These are phyloP conservation scores for Pyrrhosoma nymphula DNA, from an alignment of 2,888 invertebrate genomes.

Conservation along the genomic window DNA sequence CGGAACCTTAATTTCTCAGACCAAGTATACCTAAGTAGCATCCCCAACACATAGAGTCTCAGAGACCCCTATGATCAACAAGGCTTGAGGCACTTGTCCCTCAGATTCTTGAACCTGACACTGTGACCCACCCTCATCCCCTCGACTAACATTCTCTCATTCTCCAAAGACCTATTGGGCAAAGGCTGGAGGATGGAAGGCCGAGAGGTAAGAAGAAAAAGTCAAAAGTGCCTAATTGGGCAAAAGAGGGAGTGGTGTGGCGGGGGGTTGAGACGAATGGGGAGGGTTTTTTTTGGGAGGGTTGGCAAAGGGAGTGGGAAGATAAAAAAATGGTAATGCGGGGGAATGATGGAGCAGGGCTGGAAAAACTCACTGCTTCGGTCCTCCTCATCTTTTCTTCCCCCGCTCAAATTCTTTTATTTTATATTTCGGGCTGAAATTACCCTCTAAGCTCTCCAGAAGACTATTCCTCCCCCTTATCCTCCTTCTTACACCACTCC, in stretches of 20 bases:
- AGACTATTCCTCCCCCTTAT: slow-evolving; percentile 6
- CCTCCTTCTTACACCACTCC: background rate
- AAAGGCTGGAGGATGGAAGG: background rate
- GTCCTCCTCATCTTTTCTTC: slow-evolving; percentile 47
- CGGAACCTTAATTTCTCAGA: background rate
- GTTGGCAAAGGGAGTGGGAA: background rate
- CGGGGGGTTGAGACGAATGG: background rate
- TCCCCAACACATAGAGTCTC: background rate
- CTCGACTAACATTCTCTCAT: background rate
- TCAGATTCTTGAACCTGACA: background rate
- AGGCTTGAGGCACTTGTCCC: background rate
- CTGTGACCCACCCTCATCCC: background rate
- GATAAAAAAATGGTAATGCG: slow-evolving; percentile 44
- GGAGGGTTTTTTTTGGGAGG: background rate
- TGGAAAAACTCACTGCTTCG: slow-evolving; percentile 46
- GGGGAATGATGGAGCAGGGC: slow-evolving; percentile 47
- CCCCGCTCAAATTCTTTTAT: slow-evolving; percentile 42
- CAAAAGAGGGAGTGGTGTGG: background rate
- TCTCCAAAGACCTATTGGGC: background rate
- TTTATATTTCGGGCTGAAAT: slow-evolving; percentile 61
- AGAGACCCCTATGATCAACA: background rate
- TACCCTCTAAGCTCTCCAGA: slow-evolving; percentile 55
- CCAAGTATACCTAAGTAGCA: background rate
- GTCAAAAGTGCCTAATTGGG: slow-evolving; percentile 16
- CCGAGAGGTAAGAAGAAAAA: background rate